Evolutionary conservation across 2,888 invertebrate species (phyloP).

Genomic region (Polyploca ridens): DNA sequence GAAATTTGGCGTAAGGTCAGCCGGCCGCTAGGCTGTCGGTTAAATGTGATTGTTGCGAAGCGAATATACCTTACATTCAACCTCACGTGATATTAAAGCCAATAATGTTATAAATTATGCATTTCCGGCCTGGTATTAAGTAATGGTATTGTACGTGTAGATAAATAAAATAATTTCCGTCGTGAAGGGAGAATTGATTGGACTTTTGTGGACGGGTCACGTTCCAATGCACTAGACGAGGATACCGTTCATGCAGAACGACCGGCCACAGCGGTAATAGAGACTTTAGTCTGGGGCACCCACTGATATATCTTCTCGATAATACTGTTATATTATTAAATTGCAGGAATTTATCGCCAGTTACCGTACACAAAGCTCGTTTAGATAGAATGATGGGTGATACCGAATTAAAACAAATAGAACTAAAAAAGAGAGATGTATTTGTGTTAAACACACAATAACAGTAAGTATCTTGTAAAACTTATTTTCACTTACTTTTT

Average conservation of each 20-base stretch:
- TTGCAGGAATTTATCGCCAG: not conserved
- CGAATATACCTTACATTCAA: not conserved
- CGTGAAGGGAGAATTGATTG: slow-evolving; percentile 58
- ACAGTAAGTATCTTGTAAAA: not conserved
- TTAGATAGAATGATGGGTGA: not conserved
- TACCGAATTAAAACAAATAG: not conserved
- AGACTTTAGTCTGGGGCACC: slow-evolving; percentile 19
- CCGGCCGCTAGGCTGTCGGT: slow-evolving; percentile 18
- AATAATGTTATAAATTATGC: slow-evolving; percentile 1
- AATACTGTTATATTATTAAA: not conserved
- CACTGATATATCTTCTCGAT: not conserved
- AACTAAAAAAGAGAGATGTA: not conserved
- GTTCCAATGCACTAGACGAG: slow-evolving; percentile 70
- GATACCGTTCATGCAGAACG: slow-evolving; percentile 72
- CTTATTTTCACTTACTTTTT: not conserved
- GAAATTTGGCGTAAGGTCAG: slow-evolving; percentile 41
- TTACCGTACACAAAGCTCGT: not conserved
- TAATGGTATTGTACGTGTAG: slow-evolving; percentile 32
- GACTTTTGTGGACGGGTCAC: slow-evolving; percentile 68
- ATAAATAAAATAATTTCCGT: slow-evolving; percentile 57
- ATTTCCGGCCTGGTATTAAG: slow-evolving; percentile 20
- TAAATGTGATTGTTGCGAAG: not conserved
- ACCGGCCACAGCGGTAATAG: slow-evolving; percentile 31
- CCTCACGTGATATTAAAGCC: not conserved
- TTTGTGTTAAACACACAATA: not conserved